phyloP scores from a whole-genome alignment of 2,113 vertebrate genomes.

The Nannobrachium achirus region DNA sequence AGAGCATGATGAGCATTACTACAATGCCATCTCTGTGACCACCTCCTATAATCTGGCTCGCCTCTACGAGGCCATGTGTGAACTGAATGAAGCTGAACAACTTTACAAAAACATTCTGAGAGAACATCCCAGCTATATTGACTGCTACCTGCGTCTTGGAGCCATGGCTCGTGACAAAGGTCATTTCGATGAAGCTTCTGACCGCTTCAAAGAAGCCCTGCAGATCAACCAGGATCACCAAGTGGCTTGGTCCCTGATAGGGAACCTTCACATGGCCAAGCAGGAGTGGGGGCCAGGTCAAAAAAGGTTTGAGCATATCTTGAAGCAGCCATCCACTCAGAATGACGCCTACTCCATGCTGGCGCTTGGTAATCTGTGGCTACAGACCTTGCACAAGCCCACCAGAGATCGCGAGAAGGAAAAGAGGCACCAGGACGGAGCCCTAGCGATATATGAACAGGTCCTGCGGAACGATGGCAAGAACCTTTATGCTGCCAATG shows the following conservation, averaged over 20 bases:
- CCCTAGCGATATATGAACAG: slow-evolving; percentile 97
- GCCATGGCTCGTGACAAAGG: slow-evolving; percentile 99
- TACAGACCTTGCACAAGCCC: slow-evolving; percentile 97
- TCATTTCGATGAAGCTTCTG: slow-evolving; percentile 98
- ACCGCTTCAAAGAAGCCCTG: slow-evolving; percentile 99
- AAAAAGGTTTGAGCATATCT: slow-evolving; percentile 98
- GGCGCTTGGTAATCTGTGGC: slow-evolving; percentile 96
- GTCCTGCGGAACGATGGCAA: slow-evolving; percentile 96
- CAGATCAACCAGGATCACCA: slow-evolving; percentile 99
- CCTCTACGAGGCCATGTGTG: slow-evolving; percentile 96
- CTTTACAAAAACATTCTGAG: slow-evolving; percentile 98
- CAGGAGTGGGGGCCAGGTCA: slow-evolving; percentile 99
- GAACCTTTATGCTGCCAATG: slow-evolving; percentile 97
- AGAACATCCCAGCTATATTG: slow-evolving; percentile 98
- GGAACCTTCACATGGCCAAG: slow-evolving; percentile 98
- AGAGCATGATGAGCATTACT: slow-evolving; percentile 98
- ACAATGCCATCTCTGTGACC: slow-evolving; percentile 98
- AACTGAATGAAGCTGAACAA: slow-evolving; percentile 97
- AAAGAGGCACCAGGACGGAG: slow-evolving; percentile 97
- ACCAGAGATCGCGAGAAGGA: slow-evolving; percentile 97
- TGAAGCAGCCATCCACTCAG: slow-evolving; percentile 97
- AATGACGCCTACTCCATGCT: slow-evolving; percentile 99
- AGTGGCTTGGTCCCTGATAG: slow-evolving; percentile 97
- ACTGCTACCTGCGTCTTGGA: slow-evolving; percentile 96
- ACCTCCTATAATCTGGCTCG: slow-evolving; percentile 97